Conservation (phyloP, 2,113 vertebrate genomes). For the Eupsittula cactorum region DNA sequence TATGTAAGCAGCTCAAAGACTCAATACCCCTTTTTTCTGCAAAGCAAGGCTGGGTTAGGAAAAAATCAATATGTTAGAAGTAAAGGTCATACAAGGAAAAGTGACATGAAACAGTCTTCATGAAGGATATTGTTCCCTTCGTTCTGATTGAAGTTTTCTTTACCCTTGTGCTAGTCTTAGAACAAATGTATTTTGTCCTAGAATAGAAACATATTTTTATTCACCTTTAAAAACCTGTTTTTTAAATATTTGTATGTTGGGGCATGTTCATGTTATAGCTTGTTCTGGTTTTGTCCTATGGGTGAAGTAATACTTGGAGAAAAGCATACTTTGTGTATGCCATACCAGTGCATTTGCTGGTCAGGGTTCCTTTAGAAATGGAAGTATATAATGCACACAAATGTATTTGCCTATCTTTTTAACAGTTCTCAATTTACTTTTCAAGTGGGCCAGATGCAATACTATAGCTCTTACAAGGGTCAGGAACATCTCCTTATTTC, state of each 20-base stretch:
- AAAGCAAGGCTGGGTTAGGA: conserved; percentile 80
- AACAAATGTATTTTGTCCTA: conserved; percentile 71
- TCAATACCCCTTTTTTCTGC: conserved; percentile 82
- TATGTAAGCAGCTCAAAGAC: conserved; percentile 81
- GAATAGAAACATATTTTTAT: conserved; percentile 70
- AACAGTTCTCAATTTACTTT: conserved; percentile 79
- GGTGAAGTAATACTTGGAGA: conserved; percentile 63
- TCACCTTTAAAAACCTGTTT: conserved; percentile 57
- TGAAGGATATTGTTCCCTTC: conserved; percentile 81
- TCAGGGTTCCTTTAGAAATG: conserved; percentile 57
- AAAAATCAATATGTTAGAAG: conserved; percentile 85
- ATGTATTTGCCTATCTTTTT: conserved; percentile 75
- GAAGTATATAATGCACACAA: conserved; percentile 69
- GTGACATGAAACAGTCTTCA: conserved; percentile 82
- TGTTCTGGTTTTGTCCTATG: conserved; percentile 68
- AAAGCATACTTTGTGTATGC: conserved; percentile 27
- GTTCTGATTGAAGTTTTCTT: conserved; percentile 79
- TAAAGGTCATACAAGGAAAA: conserved; percentile 81
- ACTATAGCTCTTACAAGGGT: conserved; percentile 77
- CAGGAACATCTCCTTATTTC: conserved; percentile 76
- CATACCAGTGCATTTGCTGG: conserved; percentile 52
- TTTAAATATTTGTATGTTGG: conserved; percentile 80
- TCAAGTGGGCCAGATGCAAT: conserved; percentile 80
- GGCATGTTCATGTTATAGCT: conserved; percentile 51
- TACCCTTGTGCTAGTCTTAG: conserved; percentile 70